Evolutionary conservation across 2,888 invertebrate species (phyloP).

Genomic region (Pediacus dermestoides): DNA sequence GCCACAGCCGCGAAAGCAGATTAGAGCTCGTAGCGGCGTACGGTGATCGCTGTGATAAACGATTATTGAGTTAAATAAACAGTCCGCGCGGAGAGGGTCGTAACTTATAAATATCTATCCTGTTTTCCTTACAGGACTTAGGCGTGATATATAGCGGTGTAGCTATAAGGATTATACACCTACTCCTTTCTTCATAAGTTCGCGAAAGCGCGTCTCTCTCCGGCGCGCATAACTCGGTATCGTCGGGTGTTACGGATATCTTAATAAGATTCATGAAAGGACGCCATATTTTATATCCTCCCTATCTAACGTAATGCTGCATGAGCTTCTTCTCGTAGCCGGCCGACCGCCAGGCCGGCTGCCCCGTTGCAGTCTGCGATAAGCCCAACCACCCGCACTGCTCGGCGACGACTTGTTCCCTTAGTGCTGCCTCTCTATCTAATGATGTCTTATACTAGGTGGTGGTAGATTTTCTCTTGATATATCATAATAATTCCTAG

Average conservation of each 20-base stretch:
- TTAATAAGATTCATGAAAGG: slow-evolving; percentile 82
- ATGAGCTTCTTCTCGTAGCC: slow-evolving; percentile 39
- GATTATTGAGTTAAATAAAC: slow-evolving; percentile 52
- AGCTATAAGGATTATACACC: slow-evolving; percentile 54
- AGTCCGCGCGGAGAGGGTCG: slow-evolving; percentile 46
- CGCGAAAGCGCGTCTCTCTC: slow-evolving; percentile 44
- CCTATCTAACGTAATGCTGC: slow-evolving; percentile 51
- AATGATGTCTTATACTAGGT: slow-evolving; percentile 44
- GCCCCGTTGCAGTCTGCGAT: slow-evolving; percentile 39
- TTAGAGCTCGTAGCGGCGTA: slow-evolving; percentile 26
- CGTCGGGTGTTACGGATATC: slow-evolving; percentile 64
- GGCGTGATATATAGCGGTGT: slow-evolving; percentile 52
- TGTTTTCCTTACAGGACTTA: slow-evolving; percentile 54
- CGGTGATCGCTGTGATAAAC: slow-evolving; percentile 46
- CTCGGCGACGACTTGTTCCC: neutral
- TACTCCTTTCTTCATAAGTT: slow-evolving; percentile 56
- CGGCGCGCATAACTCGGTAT: slow-evolving; percentile 47
- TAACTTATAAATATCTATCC: slow-evolving; percentile 53
- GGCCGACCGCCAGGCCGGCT: slow-evolving; percentile 33
- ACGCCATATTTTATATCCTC: slow-evolving; percentile 76
- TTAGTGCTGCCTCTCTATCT: slow-evolving; percentile 27
- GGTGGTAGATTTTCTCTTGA: slow-evolving; percentile 50
- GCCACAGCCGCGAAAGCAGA: slow-evolving; percentile 18
- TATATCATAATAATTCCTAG: slow-evolving; percentile 55
- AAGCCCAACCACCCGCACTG: slow-evolving; percentile 34